These are phyloP conservation scores for Harpegnathos saltator DNA, from an alignment of 1,140 invertebrate species.

Conservation along the genomic window DNA sequence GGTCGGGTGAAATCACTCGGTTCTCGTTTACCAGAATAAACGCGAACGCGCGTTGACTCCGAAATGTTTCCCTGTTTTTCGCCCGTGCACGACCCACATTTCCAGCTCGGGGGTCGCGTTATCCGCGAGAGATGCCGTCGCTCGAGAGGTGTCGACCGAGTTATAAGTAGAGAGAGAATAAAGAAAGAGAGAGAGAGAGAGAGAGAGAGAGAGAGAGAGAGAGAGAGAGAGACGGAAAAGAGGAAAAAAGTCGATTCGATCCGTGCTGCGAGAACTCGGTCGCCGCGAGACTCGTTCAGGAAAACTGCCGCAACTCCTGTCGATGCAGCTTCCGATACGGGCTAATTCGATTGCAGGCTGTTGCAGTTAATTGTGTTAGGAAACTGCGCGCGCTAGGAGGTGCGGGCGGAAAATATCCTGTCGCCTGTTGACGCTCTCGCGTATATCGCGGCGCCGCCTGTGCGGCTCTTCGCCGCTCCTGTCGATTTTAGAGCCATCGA, in stretches of 20 bases:
- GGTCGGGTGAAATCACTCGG: conserved; percentile 43
- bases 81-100: conserved; percentile 35
- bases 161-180: background rate
- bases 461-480: background rate
- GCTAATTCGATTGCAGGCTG: conserved; percentile 41
- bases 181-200: background rate
- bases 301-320: conserved; percentile 20
- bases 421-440: conserved; percentile 19
- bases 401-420: conserved; percentile 25
- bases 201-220: background rate
- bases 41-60: conserved; percentile 13
- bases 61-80: conserved; percentile 35
- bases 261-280: conserved; percentile 26
- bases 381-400: conserved; percentile 3
- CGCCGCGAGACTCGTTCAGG: background rate
- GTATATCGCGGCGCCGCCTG: background rate
- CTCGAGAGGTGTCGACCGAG: background rate
- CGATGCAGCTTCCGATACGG: conserved; percentile 38
- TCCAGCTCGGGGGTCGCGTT: conserved; percentile 1
- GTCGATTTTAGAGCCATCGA: background rate
- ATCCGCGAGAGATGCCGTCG: background rate
- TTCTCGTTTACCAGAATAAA: conserved; percentile 40
- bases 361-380: conserved; percentile 39
- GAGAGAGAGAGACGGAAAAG: background rate
- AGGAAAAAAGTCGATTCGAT: conserved; percentile 11